A percentile compares a stretch with the other conserved stretches of the same genome.
Conservation (phyloP, 2,797 vertebrate genomes). For the Ctenopoma multispine region DNA sequence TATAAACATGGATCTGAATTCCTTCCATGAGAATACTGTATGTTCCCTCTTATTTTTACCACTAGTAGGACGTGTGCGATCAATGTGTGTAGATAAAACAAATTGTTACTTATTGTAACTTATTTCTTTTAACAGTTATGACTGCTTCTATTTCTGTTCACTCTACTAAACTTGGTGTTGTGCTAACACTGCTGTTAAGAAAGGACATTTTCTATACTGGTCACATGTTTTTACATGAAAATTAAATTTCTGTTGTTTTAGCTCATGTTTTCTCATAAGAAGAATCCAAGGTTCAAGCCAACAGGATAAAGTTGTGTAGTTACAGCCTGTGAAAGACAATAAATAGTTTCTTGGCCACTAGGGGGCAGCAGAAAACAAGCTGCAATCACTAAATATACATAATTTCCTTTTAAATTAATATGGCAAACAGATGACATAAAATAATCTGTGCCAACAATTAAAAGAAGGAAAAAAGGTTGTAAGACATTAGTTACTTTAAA, state of each 20-base stretch:
- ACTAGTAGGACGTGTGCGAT: constrained; percentile 54
- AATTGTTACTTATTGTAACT: constrained; percentile 1
- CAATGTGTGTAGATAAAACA: constrained; percentile 48
- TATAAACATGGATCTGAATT: constrained; percentile 57
- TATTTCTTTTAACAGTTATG: constrained; percentile 23
- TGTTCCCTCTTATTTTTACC: constrained; percentile 44
- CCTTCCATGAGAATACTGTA: constrained; percentile 50
- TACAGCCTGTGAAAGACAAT: background rate
- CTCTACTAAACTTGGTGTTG: constrained; percentile 5
- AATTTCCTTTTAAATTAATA: too few relatives aligned
- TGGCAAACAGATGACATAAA: too few relatives aligned
- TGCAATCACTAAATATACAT: too few relatives aligned
- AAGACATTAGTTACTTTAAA: too few relatives aligned
- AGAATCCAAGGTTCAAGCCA: constrained; percentile 5
- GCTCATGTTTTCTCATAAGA: constrained; percentile 19
- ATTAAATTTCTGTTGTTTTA: constrained; percentile 36
- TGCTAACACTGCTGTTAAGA: constrained; percentile 33
- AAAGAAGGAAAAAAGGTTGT: too few relatives aligned
- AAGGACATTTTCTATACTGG: constrained; percentile 29
- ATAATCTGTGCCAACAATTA: too few relatives aligned
- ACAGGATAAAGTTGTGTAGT: background rate
- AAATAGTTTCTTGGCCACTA: background rate
- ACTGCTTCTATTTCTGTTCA: constrained; percentile 41
- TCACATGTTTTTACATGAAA: constrained; percentile 33
- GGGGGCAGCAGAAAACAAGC: too few relatives aligned